Percentiles rank a stretch among this genome's conserved stretches.
Evolutionary conservation across 1,140 invertebrate species (phyloP).

Genomic region (Drosophila nebulosa): DNA sequence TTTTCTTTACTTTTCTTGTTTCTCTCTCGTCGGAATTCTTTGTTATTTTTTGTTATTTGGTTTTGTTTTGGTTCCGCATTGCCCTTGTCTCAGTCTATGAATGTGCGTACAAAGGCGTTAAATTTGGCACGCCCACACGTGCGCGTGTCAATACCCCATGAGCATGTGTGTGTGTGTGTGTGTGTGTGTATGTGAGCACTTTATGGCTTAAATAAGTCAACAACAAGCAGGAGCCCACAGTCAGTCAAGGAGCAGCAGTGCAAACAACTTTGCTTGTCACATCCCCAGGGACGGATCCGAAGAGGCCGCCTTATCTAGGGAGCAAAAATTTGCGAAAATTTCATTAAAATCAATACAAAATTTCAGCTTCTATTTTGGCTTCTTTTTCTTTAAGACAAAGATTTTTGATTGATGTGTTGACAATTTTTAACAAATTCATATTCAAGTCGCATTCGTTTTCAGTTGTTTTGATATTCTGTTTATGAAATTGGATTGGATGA

Average conservation of each 20-base stretch:
- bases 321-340: neutral
- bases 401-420: neutral
- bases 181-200: conserved; percentile 55
- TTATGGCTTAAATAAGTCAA: conserved; percentile 80
- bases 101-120: conserved; percentile 66
- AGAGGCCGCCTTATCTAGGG: neutral
- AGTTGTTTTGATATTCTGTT: too few relatives aligned
- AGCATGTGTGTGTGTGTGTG: conserved; percentile 27
- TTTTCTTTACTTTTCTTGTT: conserved; percentile 21
- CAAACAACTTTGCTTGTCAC: neutral
- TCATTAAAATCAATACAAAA: conserved; percentile 1
- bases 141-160: conserved; percentile 62
- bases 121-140: conserved; percentile 74
- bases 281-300: neutral
- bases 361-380: neutral
- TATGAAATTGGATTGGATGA: too few relatives aligned
- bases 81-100: conserved; percentile 45
- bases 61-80: conserved; percentile 21
- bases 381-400: neutral
- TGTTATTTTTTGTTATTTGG: conserved; percentile 29
- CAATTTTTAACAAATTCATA: too few relatives aligned
- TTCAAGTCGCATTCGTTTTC: too few relatives aligned
- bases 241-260: conserved; percentile 1
- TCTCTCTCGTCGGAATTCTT: neutral
- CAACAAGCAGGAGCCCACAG: conserved; percentile 49